Conservation (phyloP, 2,797 vertebrate species). For the Corythornis leucogaster region DNA sequence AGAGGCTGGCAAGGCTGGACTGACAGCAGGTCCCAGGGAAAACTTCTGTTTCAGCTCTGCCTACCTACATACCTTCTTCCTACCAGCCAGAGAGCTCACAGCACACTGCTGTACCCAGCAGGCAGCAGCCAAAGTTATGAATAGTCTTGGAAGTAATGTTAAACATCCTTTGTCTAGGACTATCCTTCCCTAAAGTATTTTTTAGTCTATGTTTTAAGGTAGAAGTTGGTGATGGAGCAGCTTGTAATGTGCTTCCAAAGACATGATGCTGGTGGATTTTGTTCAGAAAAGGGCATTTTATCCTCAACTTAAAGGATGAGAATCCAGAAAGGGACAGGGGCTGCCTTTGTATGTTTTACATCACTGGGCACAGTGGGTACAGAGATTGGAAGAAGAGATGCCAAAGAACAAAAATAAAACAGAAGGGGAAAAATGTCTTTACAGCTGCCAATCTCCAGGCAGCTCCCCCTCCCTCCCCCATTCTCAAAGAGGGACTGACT, state of each 20-base stretch:
- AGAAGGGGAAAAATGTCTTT: neutral
- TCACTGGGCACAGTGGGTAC: neutral
- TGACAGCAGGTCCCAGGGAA: neutral
- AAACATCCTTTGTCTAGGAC: neutral
- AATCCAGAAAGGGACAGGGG: neutral
- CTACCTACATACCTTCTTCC: neutral
- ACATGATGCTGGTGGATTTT: neutral
- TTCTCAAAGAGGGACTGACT: neutral
- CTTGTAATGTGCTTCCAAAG: neutral
- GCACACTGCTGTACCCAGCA: fast-evolving
- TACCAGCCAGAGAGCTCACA: neutral
- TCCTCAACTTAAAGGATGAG: neutral
- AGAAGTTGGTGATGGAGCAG: neutral
- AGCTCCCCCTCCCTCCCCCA: neutral
- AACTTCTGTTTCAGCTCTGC: neutral
- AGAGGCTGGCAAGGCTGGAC: neutral
- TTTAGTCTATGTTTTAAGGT: neutral
- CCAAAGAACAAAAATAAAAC: neutral
- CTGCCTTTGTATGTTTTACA: neutral
- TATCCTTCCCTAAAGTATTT: neutral
- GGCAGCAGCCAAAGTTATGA: neutral
- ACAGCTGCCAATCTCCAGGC: neutral
- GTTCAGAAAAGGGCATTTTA: neutral
- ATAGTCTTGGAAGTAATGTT: neutral
- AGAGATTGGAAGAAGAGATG: neutral